These are phyloP conservation scores for Melanotaenia pygmaea DNA, from an alignment of 2,797 vertebrate genomes.

Conservation along the genomic window DNA sequence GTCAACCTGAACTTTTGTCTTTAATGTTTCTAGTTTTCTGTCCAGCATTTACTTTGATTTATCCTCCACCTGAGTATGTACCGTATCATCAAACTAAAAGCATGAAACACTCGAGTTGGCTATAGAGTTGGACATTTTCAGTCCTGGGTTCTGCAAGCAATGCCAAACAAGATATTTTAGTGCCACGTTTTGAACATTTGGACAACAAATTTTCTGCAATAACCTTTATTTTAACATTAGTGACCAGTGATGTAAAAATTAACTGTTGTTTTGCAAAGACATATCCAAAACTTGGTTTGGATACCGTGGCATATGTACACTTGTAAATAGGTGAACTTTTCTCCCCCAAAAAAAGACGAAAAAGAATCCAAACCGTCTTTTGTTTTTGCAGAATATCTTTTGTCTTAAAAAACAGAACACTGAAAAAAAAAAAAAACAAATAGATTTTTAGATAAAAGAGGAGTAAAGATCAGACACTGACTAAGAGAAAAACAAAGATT, in stretches of 20 bases:
- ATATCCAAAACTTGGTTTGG: no score
- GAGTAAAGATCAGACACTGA: neutral
- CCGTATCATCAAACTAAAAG: neutral
- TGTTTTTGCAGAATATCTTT: no score
- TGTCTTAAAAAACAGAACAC: neutral
- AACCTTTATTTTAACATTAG: no score
- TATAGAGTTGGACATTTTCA: neutral
- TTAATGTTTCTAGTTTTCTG: constrained; percentile 4
- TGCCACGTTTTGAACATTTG: neutral
- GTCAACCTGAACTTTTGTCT: constrained; percentile 16
- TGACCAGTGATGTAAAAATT: no score
- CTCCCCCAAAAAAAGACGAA: neutral
- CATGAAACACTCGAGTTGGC: neutral
- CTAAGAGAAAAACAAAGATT: neutral
- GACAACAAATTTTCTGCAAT: neutral
- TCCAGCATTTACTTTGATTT: constrained; percentile 13
- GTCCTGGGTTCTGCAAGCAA: neutral
- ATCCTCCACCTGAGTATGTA: neutral
- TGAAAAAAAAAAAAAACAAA: neutral
- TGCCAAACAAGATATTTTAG: neutral
- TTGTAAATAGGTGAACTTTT: neutral
- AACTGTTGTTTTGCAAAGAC: no score
- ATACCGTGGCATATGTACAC: neutral
- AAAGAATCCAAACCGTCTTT: no score
- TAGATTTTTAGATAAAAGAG: neutral